phyloP scores from a whole-genome alignment of 1,140 invertebrate species.

The Brachionus plicatilis region DNA sequence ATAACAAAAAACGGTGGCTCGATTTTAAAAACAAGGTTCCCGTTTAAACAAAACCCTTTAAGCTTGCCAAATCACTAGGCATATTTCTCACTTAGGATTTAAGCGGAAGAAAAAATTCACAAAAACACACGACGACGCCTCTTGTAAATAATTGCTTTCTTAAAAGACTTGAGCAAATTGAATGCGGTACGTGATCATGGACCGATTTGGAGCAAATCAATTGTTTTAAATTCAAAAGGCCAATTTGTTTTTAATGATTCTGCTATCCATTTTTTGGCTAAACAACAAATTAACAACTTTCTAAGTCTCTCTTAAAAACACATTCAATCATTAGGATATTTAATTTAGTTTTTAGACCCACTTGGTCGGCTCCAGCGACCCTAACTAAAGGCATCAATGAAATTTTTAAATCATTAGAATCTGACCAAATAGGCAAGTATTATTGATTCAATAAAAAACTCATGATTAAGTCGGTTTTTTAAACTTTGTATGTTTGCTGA shows the following conservation, averaged over 20 bases:
- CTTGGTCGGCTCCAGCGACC: not conserved
- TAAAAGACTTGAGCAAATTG: not conserved
- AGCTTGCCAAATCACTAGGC: not conserved
- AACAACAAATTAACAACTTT: not conserved
- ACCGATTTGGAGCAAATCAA: not conserved
- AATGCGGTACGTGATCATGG: not conserved
- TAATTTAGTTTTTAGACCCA: not conserved
- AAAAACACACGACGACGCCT: not conserved
- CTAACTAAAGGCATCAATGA: not conserved
- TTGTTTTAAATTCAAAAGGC: constrained; percentile 17
- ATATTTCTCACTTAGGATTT: not conserved
- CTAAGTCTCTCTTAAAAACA: not conserved
- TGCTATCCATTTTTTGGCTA: constrained; percentile 1
- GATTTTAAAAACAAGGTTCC: not conserved
- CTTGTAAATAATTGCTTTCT: not conserved
- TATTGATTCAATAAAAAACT: not conserved
- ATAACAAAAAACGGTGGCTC: not conserved
- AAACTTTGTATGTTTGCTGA: not conserved
- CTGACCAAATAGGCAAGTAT: not conserved
- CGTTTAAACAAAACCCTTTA: not conserved
- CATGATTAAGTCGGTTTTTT: not conserved
- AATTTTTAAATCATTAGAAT: not conserved
- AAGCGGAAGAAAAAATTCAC: not conserved
- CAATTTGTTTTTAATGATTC: constrained; percentile 28
- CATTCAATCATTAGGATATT: not conserved